Evolutionary conservation across 1,140 invertebrate genomes (phyloP), one percentile per base, ranked within the genome.

Genomic region (Antheraea pernyi): DNA sequence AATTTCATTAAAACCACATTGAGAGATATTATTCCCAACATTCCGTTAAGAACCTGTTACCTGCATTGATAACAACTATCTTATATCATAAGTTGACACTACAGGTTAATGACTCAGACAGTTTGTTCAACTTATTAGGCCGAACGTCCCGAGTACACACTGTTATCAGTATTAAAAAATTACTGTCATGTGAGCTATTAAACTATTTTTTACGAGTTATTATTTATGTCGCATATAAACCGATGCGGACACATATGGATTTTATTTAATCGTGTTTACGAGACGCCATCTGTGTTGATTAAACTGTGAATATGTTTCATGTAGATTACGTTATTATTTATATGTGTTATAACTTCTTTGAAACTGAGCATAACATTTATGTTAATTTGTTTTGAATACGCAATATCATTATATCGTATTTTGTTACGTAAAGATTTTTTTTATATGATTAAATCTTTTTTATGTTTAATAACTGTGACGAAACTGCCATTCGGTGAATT

Each of bases 61-160:
- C 46, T 37, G 30, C 18, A 13, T n/a, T 74, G 82, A 84, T 82
- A 80, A 77, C 67, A 16, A 68, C 59, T 75, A 82, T 81, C 77
- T 82, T 69, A 72, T 84, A 84, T 82, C 77, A 76, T 76, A 81
- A 81, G 73, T 73, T 77, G 77, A 75, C 79, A 80, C 60, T 63
- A 69, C 82, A 82, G 82, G 83, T 84, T 79, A 85, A 79, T 76
- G 83, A 80, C 77, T 83, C 74, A 71, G 76, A 59, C 60, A 73
- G 76, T 81, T 81, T 79, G 75, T 67, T 73, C 71, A 69, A 73
- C 16, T 75, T 71, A 71, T 75, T 78, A 75, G 70, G 65, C 10
- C 65, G 62, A n/a, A 53, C 16, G 60, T 30, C 37, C 70, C 30
- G 61, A 8, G 64, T 72, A 71, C 65, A 68, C 65, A 69, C 66